Percentiles rank a stretch among this genome's conserved stretches.
Evolutionary conservation across 2,888 invertebrate species (phyloP).

Genomic region (Latheticus oryzae): DNA sequence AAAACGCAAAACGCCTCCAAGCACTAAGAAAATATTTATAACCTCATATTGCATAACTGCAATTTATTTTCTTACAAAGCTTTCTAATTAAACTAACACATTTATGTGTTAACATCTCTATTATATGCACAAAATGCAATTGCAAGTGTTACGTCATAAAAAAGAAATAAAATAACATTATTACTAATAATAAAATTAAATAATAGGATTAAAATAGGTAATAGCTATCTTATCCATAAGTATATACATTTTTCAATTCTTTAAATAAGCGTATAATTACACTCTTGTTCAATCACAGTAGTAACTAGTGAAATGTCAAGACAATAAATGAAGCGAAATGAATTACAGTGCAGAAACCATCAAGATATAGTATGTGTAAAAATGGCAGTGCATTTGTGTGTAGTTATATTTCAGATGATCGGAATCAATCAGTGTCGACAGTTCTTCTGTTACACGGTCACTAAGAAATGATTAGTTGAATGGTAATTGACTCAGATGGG

Average conservation of each 20-base stretch:
- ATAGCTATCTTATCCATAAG: no score
- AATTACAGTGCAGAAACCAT: slow-evolving; percentile 19
- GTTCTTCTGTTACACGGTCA: slow-evolving; percentile 1
- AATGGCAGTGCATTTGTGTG: slow-evolving; percentile 13
- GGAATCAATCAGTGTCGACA: slow-evolving; percentile 15
- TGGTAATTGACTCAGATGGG: slow-evolving; percentile 7
- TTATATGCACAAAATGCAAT: no score
- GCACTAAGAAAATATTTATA: no score
- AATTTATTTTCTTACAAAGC: no score
- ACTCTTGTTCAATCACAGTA: slow-evolving; percentile 11
- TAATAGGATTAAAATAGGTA: no score
- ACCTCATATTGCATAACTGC: no score
- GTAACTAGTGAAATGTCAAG: slow-evolving; percentile 17
- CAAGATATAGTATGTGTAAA: slow-evolving; percentile 8
- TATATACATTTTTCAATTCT: neutral
- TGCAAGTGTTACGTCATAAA: no score
- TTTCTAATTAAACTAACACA: no score
- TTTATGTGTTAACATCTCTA: no score
- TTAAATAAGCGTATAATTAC: slow-evolving; percentile 15
- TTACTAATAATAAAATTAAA: no score
- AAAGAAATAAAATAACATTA: no score
- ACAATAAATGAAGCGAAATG: slow-evolving; percentile 18
- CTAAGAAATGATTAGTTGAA: slow-evolving; percentile 1
- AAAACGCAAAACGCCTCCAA: no score
- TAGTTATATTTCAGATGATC: slow-evolving; percentile 17